A percentile compares a stretch with the other conserved stretches of the same genome.
These are phyloP conservation scores for Doryteuthis pealeii DNA, from an alignment of 1,140 invertebrate genomes.

Conservation along the genomic window DNA sequence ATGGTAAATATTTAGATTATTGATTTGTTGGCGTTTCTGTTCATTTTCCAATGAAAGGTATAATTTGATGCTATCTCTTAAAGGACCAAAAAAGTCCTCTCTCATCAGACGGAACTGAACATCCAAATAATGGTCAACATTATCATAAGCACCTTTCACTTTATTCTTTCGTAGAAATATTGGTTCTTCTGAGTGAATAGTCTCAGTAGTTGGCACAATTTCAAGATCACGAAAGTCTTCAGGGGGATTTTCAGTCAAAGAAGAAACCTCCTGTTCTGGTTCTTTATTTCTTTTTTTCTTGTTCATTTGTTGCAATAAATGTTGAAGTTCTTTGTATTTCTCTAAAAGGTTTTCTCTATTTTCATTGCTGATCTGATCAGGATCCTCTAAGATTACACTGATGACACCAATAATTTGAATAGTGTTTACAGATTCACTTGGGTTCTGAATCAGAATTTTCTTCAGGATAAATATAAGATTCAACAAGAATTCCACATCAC, in stretches of 20 bases:
- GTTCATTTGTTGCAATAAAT: too few species aligned
- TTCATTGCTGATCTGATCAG: too few species aligned
- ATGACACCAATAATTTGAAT: too few species aligned
- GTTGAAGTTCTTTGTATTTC: too few species aligned
- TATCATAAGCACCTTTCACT: conserved; percentile 65
- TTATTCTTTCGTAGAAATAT: conserved; percentile 67
- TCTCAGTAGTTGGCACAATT: conserved; percentile 45
- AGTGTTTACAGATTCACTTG: too few species aligned
- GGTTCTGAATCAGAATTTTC: too few species aligned
- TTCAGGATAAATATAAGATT: too few species aligned
- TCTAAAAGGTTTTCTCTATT: too few species aligned
- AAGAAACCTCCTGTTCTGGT: background rate
- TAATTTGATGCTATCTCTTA: conserved; percentile 55
- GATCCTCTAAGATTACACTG: too few species aligned
- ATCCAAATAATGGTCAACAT: conserved; percentile 74
- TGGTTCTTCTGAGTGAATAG: conserved; percentile 40
- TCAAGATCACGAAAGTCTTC: conserved; percentile 52
- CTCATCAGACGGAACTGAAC: conserved; percentile 74
- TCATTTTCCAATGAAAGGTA: conserved; percentile 19
- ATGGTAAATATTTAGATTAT: conserved; percentile 39
- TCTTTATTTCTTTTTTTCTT: too few species aligned
- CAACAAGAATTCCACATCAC: background rate
- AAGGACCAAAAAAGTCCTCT: conserved; percentile 68
- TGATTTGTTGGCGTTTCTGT: conserved; percentile 13
- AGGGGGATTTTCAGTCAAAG: conserved; percentile 34